Conservation (phyloP, 2,888 invertebrate genomes). For the Apantesis nais region DNA sequence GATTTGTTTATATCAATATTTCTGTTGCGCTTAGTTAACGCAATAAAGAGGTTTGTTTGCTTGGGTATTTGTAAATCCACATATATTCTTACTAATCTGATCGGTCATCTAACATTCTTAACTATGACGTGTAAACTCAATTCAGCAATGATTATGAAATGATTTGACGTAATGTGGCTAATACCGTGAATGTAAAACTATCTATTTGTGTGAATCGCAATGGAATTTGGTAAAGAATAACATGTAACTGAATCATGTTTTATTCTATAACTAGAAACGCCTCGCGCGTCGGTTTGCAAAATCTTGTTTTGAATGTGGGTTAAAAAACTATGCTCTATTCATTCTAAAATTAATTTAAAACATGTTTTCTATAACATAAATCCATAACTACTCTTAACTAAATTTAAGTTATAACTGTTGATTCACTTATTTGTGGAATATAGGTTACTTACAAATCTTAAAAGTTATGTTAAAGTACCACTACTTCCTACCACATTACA, state of each 20-base stretch:
- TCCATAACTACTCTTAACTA: background rate
- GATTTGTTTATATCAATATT: constrained; percentile 27
- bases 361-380: background rate
- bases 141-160: background rate
- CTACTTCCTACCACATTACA: no score
- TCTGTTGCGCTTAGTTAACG: background rate
- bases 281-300: no score
- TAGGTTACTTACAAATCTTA: no score
- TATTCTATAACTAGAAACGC: background rate
- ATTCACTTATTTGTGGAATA: no score
- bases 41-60: constrained; percentile 5
- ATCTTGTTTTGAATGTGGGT: background rate
- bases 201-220: background rate
- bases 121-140: background rate
- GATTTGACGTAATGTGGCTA: background rate
- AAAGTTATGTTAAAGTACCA: no score
- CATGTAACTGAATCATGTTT: background rate
- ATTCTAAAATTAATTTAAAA: background rate
- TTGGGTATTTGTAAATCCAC: background rate
- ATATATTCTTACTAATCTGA: background rate
- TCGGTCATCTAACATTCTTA: background rate
- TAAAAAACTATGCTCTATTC: background rate
- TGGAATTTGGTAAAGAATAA: background rate
- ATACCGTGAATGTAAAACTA: background rate
- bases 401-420: background rate